Base-by-base conservation (phyloP, 1,140 invertebrate species). In the Papilio helenus region DNA sequence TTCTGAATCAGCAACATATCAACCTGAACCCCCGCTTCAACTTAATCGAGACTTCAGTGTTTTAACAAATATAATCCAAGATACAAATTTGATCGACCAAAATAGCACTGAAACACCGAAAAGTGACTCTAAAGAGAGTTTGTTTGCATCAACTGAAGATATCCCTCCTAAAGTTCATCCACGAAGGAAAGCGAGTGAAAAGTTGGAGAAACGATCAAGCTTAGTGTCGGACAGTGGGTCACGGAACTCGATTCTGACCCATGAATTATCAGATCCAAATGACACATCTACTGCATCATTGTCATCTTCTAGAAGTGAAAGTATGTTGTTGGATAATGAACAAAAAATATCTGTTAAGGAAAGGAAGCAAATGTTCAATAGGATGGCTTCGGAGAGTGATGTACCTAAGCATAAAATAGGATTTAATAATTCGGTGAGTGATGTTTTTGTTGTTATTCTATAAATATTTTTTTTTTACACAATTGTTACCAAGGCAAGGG, bases 341-440 rank as follows among this genome's bases (percentile, higher is more conserved):
- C 95, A 95, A 82, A 95, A 97, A 84, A 96, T 98, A 81, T 98
- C 98, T 83, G 98, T 99, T 4, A 98, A 98, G 90, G 98, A 99
- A 92, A 95, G 98, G 81, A 98, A 97, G 87, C 97, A 98, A 95
- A 98, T 98, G 91, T 98, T 99, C 91, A 98, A 99, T 93, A 96
- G 97, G 85, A 97, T 99, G 96, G 97, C 98, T 74, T 98, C 97
- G 8, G 97, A 97, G 85, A 96, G 96, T 86, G 97, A 97, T 88
- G 94, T 97, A 9, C 88, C 95, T 51, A 93, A 89, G 79, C 89
- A 90, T 26, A 92, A 90, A 84, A 73, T 88, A 0, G 90, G 86
- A 55, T 88, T 90, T 55, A 91, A 85, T 80, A 78, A 83, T 42
- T 88, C 88, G 84, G 92, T 94, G 81, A 91, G 90, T 88, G 29